These are phyloP conservation scores for Mola mola DNA, from an alignment of 2,113 vertebrate genomes.

Conservation along the genomic window DNA sequence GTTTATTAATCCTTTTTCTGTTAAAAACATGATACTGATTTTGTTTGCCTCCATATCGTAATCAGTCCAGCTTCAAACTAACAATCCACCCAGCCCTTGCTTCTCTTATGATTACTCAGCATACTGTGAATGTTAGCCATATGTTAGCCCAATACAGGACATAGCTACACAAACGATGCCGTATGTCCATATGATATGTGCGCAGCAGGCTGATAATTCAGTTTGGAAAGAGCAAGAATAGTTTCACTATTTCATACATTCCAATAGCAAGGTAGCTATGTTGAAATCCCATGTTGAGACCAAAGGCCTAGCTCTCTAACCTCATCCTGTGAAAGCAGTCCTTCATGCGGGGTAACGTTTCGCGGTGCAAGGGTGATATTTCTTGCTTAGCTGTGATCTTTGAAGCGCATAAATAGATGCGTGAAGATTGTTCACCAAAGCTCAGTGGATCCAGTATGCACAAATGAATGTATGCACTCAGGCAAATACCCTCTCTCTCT, in stretches of 20 bases:
- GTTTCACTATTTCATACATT: too few species aligned
- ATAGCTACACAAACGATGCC: too few species aligned
- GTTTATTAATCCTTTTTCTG: too few species aligned
- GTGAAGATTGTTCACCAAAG: conserved; percentile 16
- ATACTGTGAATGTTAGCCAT: too few species aligned
- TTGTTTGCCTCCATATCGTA: neutral
- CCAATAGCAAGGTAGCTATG: too few species aligned
- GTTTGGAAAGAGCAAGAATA: neutral
- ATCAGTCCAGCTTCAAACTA: neutral
- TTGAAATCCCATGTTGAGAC: neutral
- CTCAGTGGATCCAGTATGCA: conserved; percentile 26
- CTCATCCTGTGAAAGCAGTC: neutral
- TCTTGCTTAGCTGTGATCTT: conserved; percentile 7
- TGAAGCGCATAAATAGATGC: conserved; percentile 21
- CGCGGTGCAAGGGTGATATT: neutral
- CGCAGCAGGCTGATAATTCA: neutral
- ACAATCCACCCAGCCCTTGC: neutral
- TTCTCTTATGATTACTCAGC: conserved; percentile 1
- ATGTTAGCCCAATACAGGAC: neutral
- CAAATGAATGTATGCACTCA: conserved; percentile 38
- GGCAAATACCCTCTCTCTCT: conserved; percentile 1
- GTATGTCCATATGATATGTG: too few species aligned
- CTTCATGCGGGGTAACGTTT: too few species aligned
- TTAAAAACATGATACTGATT: neutral
- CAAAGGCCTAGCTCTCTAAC: neutral